These are phyloP conservation scores for Tiliqua scincoides DNA, from an alignment of 2,113 vertebrate species.

Conservation along the genomic window DNA sequence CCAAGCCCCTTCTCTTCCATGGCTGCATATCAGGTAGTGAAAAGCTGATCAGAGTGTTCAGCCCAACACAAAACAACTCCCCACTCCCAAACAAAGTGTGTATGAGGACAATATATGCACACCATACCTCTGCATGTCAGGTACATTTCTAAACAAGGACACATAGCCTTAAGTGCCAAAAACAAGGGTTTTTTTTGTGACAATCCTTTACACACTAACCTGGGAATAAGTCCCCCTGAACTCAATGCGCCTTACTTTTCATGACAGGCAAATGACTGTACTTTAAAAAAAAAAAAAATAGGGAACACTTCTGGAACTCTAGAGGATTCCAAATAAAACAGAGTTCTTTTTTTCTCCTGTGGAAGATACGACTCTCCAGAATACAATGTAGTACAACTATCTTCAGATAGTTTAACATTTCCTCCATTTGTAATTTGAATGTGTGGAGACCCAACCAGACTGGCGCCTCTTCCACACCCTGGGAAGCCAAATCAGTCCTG, in stretches of 20 bases:
- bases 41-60: not conserved
- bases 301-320: not conserved
- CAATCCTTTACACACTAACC: too few relatives aligned
- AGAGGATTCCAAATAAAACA: not conserved
- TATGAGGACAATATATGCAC: not conserved
- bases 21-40: not conserved
- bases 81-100: too few relatives aligned
- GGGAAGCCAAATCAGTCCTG: too few relatives aligned
- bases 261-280: too few relatives aligned
- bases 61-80: not conserved
- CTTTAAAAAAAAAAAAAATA: not conserved
- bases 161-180: not conserved
- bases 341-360: not conserved
- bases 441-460: not conserved
- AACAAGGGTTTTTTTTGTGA: not conserved
- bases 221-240: too few relatives aligned
- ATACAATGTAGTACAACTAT: not conserved
- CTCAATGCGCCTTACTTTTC: too few relatives aligned
- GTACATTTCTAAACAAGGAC: not conserved
- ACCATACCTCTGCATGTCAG: not conserved
- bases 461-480: too few relatives aligned
- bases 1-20: conserved; percentile 8
- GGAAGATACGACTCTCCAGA: not conserved
- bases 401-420: not conserved
- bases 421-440: not conserved